Evolutionary conservation across 2,888 invertebrate genomes (phyloP).

Genomic region (Mycalesis mineus): DNA sequence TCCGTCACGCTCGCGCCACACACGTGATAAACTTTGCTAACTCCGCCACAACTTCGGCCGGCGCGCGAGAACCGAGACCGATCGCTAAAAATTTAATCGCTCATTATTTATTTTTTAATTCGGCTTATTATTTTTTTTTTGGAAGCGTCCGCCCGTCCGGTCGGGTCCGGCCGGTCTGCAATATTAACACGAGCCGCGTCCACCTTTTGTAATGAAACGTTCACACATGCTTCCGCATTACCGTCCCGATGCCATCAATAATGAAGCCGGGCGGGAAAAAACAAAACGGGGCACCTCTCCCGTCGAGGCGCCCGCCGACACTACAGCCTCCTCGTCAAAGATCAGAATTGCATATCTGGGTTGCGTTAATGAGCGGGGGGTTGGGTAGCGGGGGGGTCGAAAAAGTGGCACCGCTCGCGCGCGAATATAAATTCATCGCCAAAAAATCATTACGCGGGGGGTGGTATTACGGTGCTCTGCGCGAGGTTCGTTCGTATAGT

Average conservation of each 20-base stretch:
- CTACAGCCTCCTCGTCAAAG: conserved; percentile 80
- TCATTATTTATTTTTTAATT: conserved; percentile 44
- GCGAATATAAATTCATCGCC: conserved; percentile 88
- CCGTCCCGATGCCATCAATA: conserved; percentile 78
- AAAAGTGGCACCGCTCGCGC: conserved; percentile 81
- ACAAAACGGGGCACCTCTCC: conserved; percentile 76
- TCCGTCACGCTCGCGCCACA: conserved; percentile 55
- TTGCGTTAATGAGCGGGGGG: conserved; percentile 81
- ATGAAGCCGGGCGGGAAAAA: conserved; percentile 79
- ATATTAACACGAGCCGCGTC: conserved; percentile 76
- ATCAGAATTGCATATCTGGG: conserved; percentile 83
- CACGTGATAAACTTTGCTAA: conserved; percentile 65
- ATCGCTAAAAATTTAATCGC: conserved; percentile 45
- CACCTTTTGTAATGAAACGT: conserved; percentile 79
- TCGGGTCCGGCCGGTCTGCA: conserved; percentile 75
- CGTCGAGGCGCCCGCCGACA: conserved; percentile 76
- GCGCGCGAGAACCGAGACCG: conserved; percentile 40
- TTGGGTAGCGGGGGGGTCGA: conserved; percentile 69
- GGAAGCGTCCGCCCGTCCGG: conserved; percentile 73
- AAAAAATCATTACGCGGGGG: conserved; percentile 92
- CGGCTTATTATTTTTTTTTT: conserved; percentile 41
- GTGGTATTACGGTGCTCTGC: conserved; percentile 81
- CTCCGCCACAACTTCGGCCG: conserved; percentile 59
- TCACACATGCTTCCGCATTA: conserved; percentile 79
- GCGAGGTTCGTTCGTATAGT: conserved; percentile 74